These are phyloP conservation scores for Mesorhabditis spiculigera DNA, from an alignment of 2,888 invertebrate genomes.

Conservation along the genomic window DNA sequence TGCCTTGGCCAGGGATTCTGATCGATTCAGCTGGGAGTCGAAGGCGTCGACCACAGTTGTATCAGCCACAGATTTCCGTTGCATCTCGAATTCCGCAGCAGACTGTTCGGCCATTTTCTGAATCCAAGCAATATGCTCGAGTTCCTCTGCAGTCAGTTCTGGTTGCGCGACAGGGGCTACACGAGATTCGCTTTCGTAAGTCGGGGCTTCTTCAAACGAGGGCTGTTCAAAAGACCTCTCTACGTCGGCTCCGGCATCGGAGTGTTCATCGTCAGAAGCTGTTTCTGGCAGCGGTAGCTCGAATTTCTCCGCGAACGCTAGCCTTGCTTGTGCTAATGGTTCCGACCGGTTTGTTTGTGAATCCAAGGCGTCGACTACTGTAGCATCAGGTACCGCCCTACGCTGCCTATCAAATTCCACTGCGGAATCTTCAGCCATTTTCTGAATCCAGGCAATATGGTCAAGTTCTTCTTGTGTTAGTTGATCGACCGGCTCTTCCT, in stretches of 20 bases:
- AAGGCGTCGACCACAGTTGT: not conserved
- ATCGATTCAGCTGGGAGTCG: not conserved
- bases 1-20: not conserved
- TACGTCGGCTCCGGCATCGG: slow-evolving; percentile 22
- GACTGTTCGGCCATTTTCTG: slow-evolving; percentile 17
- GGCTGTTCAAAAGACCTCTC: slow-evolving; percentile 17
- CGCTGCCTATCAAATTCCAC: slow-evolving; percentile 18
- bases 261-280: slow-evolving; percentile 14
- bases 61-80: too few relatives aligned
- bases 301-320: slow-evolving; percentile 22
- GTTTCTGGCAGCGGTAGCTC: slow-evolving; percentile 7
- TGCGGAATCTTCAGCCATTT: slow-evolving; percentile 25
- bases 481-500: slow-evolving; percentile 10
- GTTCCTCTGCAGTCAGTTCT: slow-evolving; percentile 16
- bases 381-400: not conserved
- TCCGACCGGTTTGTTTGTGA: not conserved
- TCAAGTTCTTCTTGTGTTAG: slow-evolving; percentile 30
- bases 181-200: too few relatives aligned
- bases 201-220: slow-evolving; percentile 1
- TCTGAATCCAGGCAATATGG: slow-evolving; percentile 26
- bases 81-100: slow-evolving; percentile 19
- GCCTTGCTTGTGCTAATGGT: slow-evolving; percentile 17
- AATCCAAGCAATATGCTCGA: slow-evolving; percentile 22
- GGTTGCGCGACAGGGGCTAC: too few relatives aligned
- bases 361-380: not conserved